These are phyloP conservation scores for Morpho achilles DNA, from an alignment of 2,888 invertebrate species.

Conservation along the genomic window DNA sequence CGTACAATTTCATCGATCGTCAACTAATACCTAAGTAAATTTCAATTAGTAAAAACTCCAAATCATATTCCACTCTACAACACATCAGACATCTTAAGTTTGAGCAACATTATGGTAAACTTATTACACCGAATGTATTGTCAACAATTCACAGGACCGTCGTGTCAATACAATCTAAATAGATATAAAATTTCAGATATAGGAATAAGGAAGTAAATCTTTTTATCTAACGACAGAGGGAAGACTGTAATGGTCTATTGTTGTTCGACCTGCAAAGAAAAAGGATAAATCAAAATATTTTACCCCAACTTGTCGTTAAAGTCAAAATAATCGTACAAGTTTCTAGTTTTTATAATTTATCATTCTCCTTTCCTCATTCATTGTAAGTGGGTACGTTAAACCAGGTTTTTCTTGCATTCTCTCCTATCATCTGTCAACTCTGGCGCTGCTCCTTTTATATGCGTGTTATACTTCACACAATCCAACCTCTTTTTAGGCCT, in stretches of 20 bases:
- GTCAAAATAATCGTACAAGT: too few relatives aligned
- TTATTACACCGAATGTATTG: conserved; percentile 65
- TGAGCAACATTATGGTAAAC: conserved; percentile 73
- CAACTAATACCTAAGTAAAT: conserved; percentile 31
- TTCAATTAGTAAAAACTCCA: conserved; percentile 20
- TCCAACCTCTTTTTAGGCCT: too few relatives aligned
- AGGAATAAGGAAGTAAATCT: conserved; percentile 72
- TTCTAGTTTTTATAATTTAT: too few relatives aligned
- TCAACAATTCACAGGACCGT: conserved; percentile 70
- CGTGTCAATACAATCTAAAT: conserved; percentile 57
- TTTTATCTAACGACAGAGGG: conserved; percentile 68
- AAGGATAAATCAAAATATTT: conserved; percentile 11
- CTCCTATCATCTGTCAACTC: too few relatives aligned
- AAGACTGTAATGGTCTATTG: conserved; percentile 75
- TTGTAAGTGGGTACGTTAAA: too few relatives aligned
- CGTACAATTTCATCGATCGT: not conserved
- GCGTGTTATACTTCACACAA: too few relatives aligned
- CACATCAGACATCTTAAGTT: conserved; percentile 43
- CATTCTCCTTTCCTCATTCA: too few relatives aligned
- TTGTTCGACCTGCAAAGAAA: conserved; percentile 60
- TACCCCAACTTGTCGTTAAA: too few relatives aligned
- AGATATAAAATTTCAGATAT: conserved; percentile 71
- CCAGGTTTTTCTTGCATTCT: too few relatives aligned
- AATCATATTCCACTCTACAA: conserved; percentile 7
- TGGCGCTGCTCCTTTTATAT: too few relatives aligned